Percentiles rank a stretch among this genome's conserved stretches.
Evolutionary conservation across 1,140 invertebrate genomes (phyloP).

Genomic region (Orchestia grillus): DNA sequence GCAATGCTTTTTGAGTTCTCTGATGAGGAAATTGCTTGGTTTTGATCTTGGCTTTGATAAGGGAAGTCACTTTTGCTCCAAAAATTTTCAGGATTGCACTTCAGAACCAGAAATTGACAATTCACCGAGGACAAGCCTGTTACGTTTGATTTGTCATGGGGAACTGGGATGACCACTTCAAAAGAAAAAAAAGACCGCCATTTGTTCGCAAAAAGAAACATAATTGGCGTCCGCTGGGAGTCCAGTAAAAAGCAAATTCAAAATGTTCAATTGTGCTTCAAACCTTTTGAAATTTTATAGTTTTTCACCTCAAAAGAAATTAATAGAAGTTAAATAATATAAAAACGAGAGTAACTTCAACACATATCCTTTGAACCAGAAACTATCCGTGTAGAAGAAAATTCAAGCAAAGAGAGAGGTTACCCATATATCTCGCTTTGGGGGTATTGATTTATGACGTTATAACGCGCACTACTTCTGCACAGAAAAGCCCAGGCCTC

Average conservation of each 20-base stretch:
- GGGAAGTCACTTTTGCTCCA: background rate
- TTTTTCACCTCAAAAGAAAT: background rate
- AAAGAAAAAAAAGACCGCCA: background rate
- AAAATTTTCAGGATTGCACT: background rate
- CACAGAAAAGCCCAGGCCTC: too few species aligned
- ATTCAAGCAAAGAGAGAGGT: background rate
- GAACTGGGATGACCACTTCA: background rate
- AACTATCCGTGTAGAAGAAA: background rate
- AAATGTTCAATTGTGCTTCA: background rate
- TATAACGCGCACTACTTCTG: too few species aligned
- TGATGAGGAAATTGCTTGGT: constrained; percentile 51
- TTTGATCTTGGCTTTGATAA: constrained; percentile 51
- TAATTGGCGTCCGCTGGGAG: background rate
- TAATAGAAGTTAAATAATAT: background rate
- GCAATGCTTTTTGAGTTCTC: background rate
- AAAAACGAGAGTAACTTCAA: background rate
- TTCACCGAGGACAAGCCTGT: background rate
- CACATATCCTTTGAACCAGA: background rate
- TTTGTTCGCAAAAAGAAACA: background rate
- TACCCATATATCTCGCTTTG: background rate
- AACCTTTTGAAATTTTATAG: background rate
- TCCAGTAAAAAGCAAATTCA: background rate
- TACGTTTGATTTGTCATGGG: background rate
- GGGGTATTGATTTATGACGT: background rate
- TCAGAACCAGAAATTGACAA: constrained; percentile 15